A percentile compares a stretch with the other conserved stretches of the same genome.
Evolutionary conservation across 2,113 vertebrate species (phyloP).

Genomic region (Corythornis vintsioides): DNA sequence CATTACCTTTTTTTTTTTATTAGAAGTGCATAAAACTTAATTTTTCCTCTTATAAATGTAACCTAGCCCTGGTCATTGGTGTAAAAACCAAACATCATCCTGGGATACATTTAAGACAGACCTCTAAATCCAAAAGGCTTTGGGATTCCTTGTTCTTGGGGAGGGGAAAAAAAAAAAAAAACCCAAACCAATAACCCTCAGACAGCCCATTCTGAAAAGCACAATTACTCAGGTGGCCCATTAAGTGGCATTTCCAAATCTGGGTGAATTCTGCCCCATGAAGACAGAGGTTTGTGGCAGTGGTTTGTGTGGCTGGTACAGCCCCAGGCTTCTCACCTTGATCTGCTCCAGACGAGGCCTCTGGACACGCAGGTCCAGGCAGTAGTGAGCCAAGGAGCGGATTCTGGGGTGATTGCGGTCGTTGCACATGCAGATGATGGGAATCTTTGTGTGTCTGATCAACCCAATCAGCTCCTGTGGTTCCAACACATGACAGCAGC

Average conservation of each 20-base stretch:
- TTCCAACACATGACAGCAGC: background rate
- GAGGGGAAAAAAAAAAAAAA: background rate
- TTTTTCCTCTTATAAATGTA: background rate
- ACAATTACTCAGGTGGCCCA: background rate
- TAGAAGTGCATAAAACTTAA: background rate
- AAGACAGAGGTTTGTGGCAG: background rate
- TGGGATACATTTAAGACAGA: background rate
- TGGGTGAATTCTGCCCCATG: background rate
- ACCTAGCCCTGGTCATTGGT: background rate
- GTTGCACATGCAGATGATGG: slow-evolving; percentile 99
- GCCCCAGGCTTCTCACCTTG: slow-evolving; percentile 78
- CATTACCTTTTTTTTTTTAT: background rate
- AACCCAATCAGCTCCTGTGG: slow-evolving; percentile 90
- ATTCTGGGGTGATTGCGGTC: slow-evolving; percentile 96
- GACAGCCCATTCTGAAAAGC: background rate
- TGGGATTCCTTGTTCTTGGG: background rate
- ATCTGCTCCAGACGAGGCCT: slow-evolving; percentile 95
- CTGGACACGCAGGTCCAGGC: slow-evolving; percentile 94
- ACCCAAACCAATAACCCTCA: too few relatives aligned
- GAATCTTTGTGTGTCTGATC: slow-evolving; percentile 91
- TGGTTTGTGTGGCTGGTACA: background rate
- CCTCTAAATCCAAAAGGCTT: background rate
- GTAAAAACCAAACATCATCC: background rate
- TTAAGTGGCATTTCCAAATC: background rate
- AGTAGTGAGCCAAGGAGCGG: slow-evolving; percentile 93